A percentile compares a stretch with the other conserved stretches of the same genome.
These are phyloP conservation scores for Mimumesa dahlbomi DNA, from an alignment of 2,888 invertebrate species.

Conservation along the genomic window DNA sequence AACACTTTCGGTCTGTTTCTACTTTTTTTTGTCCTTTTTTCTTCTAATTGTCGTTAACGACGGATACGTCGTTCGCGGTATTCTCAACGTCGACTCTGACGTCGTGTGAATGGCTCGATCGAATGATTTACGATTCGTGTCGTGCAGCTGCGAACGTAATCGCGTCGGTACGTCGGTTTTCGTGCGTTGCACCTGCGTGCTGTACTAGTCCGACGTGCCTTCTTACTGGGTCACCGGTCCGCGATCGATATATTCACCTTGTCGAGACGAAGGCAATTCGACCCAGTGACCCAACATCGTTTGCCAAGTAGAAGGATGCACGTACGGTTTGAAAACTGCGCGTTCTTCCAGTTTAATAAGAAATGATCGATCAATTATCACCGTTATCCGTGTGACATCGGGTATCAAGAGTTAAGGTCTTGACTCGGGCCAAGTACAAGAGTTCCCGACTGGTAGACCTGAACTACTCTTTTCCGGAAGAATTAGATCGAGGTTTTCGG, in stretches of 20 bases:
- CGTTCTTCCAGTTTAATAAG: too few species aligned
- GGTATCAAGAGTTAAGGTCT: too few species aligned
- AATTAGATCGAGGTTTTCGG: too few species aligned
- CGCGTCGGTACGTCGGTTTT: slow-evolving; percentile 34
- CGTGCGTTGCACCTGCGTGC: slow-evolving; percentile 58
- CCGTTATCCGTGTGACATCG: too few species aligned
- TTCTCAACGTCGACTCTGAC: neutral
- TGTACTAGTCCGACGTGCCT: slow-evolving; percentile 38
- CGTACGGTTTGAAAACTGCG: slow-evolving; percentile 51
- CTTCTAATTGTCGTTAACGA: too few species aligned
- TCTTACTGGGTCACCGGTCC: slow-evolving; percentile 57
- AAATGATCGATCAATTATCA: too few species aligned
- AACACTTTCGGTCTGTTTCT: too few species aligned
- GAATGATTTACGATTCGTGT: slow-evolving; percentile 11
- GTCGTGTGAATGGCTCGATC: slow-evolving; percentile 6
- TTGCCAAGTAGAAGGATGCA: slow-evolving; percentile 59
- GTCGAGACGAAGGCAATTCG: slow-evolving; percentile 59
- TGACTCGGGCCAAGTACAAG: too few species aligned
- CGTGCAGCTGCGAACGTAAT: slow-evolving; percentile 30
- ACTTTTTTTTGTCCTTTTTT: too few species aligned
- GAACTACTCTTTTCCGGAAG: too few species aligned
- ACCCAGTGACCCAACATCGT: slow-evolving; percentile 61
- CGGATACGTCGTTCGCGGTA: too few species aligned
- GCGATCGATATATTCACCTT: slow-evolving; percentile 67
- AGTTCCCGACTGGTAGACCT: too few species aligned